Evolutionary conservation across 2,797 vertebrate species (phyloP), one percentile per base, ranked within the genome.

Genomic region (Apogon talboti): DNA sequence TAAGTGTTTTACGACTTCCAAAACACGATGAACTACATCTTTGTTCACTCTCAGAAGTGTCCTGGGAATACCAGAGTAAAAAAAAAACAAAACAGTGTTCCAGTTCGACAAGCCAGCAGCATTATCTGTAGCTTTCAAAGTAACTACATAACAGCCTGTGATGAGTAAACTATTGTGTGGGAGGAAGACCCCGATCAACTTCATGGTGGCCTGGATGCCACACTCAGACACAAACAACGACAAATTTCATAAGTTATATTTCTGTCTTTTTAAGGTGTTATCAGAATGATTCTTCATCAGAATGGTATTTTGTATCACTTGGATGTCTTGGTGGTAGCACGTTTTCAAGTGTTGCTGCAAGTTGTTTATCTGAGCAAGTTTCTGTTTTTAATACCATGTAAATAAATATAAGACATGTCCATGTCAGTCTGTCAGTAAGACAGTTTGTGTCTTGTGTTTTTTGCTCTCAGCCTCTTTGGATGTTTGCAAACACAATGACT

Each of bases 311-410:
- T 64, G 12, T 50, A 48, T 71, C 70, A 55, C 51, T 21, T 43
- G 72, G 15, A 46, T 51, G 53, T 62, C 16, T n/a, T 45, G 11
- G 12, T 10, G 35, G 14, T 21, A 19, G 18, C 1, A 14, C 14
- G 2, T 41, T 52, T 21, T 42, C 11, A 19, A 19, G 66, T 52
- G 3, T 41, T 24, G 9, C 65, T 65, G 82, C 79, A 81, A 79
- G 58, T 66, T 48, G 37, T 72, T 44, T 50, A 44, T 63, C 70
- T 50, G 58, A 16, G 19, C 12, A 35, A 50, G 30, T 66, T 8
- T 33, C 41, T 72, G 35, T 49, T 65, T 53, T 66, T 46, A 7
- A 67, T 47, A 40, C 11, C 7, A 4, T 6, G 37, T 66, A 42
- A 18, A 38, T 59, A 40, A 33, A 46, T 59, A 49, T 49, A 43